These are phyloP conservation scores for Perca schrenkii DNA, from an alignment of 2,113 vertebrate genomes.

Conservation along the genomic window DNA sequence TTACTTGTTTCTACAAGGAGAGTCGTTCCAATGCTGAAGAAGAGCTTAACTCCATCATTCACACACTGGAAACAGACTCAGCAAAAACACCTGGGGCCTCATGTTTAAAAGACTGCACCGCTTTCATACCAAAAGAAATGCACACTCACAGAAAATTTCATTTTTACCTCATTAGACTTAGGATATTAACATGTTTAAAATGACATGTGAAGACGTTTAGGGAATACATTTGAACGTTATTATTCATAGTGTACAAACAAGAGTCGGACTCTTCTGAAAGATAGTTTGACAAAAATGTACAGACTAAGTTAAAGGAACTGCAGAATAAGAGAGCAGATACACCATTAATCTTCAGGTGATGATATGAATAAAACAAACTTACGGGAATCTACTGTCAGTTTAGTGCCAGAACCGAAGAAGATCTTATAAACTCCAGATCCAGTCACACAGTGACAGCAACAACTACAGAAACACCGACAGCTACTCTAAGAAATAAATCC, in stretches of 20 bases:
- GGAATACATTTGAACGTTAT: not conserved
- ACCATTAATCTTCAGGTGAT: not conserved
- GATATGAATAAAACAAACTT: slow-evolving; percentile 26
- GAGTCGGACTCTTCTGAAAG: not conserved
- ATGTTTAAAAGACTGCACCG: too few species aligned
- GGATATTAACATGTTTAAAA: too few species aligned
- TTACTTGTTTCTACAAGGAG: slow-evolving; percentile 48
- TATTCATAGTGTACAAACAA: not conserved
- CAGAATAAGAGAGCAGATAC: not conserved
- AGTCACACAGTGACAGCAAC: slow-evolving; percentile 45
- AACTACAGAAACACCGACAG: slow-evolving; percentile 18
- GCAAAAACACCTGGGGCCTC: slow-evolving; percentile 21
- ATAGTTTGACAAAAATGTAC: not conserved
- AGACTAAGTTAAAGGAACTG: not conserved
- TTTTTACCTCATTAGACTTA: too few species aligned
- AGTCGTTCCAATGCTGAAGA: slow-evolving; percentile 52
- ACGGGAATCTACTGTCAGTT: slow-evolving; percentile 51
- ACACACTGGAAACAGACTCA: slow-evolving; percentile 39
- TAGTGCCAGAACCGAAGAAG: slow-evolving; percentile 40
- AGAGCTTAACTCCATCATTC: slow-evolving; percentile 39
- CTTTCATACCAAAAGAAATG: too few species aligned
- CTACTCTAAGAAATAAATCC: not conserved
- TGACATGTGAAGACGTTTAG: too few species aligned
- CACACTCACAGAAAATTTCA: too few species aligned
- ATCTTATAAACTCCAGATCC: slow-evolving; percentile 20